These are phyloP conservation scores for Microtus richardsoni DNA, from an alignment of 2,113 vertebrate genomes.

Conservation along the genomic window DNA sequence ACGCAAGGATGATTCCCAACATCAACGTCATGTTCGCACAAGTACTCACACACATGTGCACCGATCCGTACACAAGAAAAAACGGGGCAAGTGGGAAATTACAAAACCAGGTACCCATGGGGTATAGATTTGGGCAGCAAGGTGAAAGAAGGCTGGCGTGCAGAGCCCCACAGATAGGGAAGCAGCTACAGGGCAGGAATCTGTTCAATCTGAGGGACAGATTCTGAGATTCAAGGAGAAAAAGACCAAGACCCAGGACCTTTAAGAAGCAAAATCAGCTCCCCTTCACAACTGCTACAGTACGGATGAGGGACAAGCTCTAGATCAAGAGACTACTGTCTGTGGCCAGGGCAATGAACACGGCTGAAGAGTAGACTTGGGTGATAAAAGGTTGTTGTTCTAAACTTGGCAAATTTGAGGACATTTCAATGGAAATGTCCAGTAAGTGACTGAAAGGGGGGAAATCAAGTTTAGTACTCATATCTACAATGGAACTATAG, in stretches of 20 bases:
- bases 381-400: background rate
- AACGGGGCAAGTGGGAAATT: background rate
- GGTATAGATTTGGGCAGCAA: background rate
- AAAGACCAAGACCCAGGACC: background rate
- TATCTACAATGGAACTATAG: background rate
- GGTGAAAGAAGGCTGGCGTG: background rate
- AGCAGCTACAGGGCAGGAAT: background rate
- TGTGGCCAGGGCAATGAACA: background rate
- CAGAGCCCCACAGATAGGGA: background rate
- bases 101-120: background rate
- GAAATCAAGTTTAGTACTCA: background rate
- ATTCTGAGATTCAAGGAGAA: background rate
- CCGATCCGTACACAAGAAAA: background rate
- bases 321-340: background rate
- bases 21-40: background rate
- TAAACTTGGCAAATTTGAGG: background rate
- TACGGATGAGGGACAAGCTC: background rate
- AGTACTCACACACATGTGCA: background rate
- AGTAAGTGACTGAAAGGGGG: background rate
- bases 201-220: background rate
- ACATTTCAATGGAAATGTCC: background rate
- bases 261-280: background rate
- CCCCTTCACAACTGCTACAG: background rate
- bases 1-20: too few relatives aligned
- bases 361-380: background rate